Evolutionary conservation across 2,797 vertebrate species (phyloP).

Genomic region (Mormyrops boulengeri): DNA sequence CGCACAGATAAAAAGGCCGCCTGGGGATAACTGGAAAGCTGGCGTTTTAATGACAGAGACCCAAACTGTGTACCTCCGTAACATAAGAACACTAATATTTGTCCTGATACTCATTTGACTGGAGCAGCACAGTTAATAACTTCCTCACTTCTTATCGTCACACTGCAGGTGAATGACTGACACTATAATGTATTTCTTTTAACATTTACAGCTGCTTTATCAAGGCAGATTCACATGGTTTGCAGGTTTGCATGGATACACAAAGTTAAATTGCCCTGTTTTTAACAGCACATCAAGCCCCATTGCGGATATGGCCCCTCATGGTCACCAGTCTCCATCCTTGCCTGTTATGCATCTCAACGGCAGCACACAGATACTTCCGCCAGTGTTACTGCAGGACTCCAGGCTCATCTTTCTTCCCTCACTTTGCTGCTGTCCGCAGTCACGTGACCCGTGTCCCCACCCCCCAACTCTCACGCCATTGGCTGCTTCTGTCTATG

Average conservation of each 20-base stretch:
- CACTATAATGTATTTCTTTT: not conserved
- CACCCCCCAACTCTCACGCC: not conserved
- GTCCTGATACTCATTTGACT: not conserved
- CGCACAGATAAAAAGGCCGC: not conserved
- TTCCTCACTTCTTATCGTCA: not conserved
- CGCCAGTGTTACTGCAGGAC: not conserved
- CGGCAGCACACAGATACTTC: not conserved
- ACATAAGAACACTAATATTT: not conserved
- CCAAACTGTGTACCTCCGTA: not conserved
- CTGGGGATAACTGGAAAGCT: not conserved
- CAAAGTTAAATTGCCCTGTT: not conserved
- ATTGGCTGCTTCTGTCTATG: not conserved
- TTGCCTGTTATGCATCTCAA: not conserved
- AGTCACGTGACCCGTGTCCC: not conserved
- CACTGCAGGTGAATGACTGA: not conserved
- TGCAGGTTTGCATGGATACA: not conserved
- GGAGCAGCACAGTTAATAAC: not conserved
- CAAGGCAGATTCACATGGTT: not conserved
- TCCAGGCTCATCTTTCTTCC: not conserved
- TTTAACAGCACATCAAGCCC: not conserved
- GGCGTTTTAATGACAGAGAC: not conserved
- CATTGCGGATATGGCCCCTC: not conserved
- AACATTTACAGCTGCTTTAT: not conserved
- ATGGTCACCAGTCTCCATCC: not conserved
- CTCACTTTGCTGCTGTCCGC: not conserved